A percentile compares a stretch with the other conserved stretches of the same genome.
These are phyloP conservation scores for Sphaeramia orbicularis DNA, from an alignment of 2,797 vertebrate genomes.

Conservation along the genomic window DNA sequence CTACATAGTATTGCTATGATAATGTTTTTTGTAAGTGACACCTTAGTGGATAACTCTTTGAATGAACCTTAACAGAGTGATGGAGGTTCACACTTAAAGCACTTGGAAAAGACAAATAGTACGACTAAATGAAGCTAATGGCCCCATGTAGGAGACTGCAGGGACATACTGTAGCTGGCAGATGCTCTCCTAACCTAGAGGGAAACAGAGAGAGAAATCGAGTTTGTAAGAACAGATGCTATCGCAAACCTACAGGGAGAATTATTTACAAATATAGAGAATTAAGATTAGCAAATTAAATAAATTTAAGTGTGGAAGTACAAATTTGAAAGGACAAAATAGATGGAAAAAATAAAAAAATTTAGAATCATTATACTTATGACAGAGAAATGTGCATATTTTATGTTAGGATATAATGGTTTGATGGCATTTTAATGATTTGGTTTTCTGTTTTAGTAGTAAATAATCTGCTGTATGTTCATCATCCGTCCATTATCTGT, in stretches of 20 bases:
- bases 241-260: slow-evolving; percentile 53
- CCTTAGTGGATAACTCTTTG: background rate
- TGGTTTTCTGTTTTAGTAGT: no score
- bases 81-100: slow-evolving; percentile 10
- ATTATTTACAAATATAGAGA: slow-evolving; percentile 45
- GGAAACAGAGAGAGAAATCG: slow-evolving; percentile 47
- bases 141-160: slow-evolving; percentile 40
- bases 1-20: no score
- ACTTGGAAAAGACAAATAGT: slow-evolving; percentile 47
- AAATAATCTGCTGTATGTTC: no score
- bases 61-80: slow-evolving; percentile 18
- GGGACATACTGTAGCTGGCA: slow-evolving; percentile 57
- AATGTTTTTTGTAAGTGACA: background rate
- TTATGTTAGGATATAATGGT: background rate
- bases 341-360: slow-evolving; percentile 12
- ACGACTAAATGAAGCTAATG: slow-evolving; percentile 55
- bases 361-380: background rate
- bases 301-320: slow-evolving; percentile 29
- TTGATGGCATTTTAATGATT: background rate
- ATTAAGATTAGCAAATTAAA: slow-evolving; percentile 33
- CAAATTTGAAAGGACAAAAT: slow-evolving; percentile 16
- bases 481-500: no score
- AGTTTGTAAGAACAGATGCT: slow-evolving; percentile 69
- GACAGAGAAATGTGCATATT: slow-evolving; percentile 5
- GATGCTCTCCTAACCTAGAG: slow-evolving; percentile 68